phyloP scores from a whole-genome alignment of 2,888 invertebrate species.

The Eupithecia insigniata region DNA sequence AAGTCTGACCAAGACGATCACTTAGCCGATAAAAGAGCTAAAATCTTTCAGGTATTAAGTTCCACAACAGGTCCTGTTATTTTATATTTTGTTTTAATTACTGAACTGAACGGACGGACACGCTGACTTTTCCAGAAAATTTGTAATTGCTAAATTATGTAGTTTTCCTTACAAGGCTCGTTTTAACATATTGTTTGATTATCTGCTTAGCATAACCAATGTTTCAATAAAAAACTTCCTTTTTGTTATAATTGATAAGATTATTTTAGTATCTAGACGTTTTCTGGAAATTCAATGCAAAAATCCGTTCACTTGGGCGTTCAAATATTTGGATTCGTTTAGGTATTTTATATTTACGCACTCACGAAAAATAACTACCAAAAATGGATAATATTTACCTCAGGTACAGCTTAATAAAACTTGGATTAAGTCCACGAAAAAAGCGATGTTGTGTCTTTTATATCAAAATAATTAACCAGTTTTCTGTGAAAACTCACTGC shows the following conservation, averaged over 20 bases:
- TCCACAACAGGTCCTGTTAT: too few relatives aligned
- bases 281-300: background rate
- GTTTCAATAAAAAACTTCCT: background rate
- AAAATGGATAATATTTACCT: background rate
- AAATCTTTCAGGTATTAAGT: too few relatives aligned
- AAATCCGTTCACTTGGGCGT: background rate
- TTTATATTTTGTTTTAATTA: too few relatives aligned
- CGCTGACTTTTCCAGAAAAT: too few relatives aligned
- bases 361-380: background rate
- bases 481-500: background rate
- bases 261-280: too few relatives aligned
- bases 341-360: too few relatives aligned
- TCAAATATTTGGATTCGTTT: too few relatives aligned
- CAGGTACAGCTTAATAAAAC: background rate
- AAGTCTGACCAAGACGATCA: too few relatives aligned
- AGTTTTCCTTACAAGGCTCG: background rate
- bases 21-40: too few relatives aligned
- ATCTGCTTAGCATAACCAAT: background rate
- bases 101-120: too few relatives aligned
- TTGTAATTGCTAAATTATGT: too few relatives aligned
- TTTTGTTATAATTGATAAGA: background rate
- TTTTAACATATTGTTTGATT: background rate
- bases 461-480: background rate
- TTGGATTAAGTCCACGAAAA: background rate
- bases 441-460: background rate